Conservation (phyloP, 2,888 invertebrate species). For the Polyommatus icarus region DNA sequence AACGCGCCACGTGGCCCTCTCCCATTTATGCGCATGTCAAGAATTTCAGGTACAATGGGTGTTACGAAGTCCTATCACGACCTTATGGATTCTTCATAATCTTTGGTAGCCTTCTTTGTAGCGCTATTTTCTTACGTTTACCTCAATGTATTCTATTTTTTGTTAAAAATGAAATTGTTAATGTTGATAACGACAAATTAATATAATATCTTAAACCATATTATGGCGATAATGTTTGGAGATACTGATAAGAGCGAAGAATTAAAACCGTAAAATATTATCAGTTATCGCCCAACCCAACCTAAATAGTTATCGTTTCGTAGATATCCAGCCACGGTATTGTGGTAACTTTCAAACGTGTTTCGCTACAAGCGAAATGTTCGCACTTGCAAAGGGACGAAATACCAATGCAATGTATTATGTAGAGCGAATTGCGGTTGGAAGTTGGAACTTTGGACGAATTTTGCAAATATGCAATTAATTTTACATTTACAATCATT, state of each 20-base stretch:
- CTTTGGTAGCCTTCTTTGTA: not conserved
- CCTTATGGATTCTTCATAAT: not conserved
- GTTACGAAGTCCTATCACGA: constrained; percentile 19
- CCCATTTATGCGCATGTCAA: constrained; percentile 62
- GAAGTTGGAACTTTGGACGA: not conserved
- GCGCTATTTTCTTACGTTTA: not conserved
- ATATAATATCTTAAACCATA: not conserved
- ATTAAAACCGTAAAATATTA: constrained; percentile 13
- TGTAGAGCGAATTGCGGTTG: not conserved
- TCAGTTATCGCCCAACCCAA: not conserved
- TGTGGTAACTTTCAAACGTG: constrained; percentile 19
- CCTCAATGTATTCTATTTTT: not conserved
- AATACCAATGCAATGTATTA: not conserved
- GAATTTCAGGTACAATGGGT: constrained; percentile 26
- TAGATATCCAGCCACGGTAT: not conserved
- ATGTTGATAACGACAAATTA: not conserved
- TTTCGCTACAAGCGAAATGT: not conserved
- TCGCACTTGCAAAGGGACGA: not conserved
- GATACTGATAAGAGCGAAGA: constrained; percentile 12
- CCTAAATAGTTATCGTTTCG: constrained; percentile 18
- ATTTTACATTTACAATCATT: not conserved
- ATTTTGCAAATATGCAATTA: not conserved
- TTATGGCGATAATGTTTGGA: constrained; percentile 10
- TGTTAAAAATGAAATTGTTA: not conserved
- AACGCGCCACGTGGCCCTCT: constrained; percentile 67